A percentile compares a stretch with the other conserved stretches of the same genome.
These are phyloP conservation scores for Meriones unguiculatus DNA, from an alignment of 2,113 vertebrate genomes.

Conservation along the genomic window DNA sequence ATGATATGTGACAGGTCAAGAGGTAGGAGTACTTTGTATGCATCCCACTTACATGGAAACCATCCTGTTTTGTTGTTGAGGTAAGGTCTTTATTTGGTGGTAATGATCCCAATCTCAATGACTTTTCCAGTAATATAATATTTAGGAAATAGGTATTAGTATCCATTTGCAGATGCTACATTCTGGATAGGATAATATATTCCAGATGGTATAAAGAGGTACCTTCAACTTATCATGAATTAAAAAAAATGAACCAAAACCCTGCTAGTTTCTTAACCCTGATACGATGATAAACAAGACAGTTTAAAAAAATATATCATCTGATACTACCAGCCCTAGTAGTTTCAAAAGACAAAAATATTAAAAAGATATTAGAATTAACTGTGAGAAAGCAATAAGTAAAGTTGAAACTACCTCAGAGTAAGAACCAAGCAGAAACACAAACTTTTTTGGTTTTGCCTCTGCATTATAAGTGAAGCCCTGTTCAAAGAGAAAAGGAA, in stretches of 20 bases:
- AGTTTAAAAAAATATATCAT: neutral
- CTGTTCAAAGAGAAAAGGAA: neutral
- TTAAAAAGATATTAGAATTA: neutral
- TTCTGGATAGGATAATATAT: neutral
- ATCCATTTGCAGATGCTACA: neutral
- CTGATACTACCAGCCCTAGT: neutral
- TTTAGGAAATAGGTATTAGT: neutral
- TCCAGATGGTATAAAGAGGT: neutral
- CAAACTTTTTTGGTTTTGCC: neutral
- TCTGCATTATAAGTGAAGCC: neutral
- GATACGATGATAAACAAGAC: neutral
- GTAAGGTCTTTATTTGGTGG: neutral
- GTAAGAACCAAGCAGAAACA: neutral
- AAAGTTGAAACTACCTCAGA: neutral
- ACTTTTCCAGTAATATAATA: neutral
- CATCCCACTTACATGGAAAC: neutral
- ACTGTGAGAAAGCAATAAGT: neutral
- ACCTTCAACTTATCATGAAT: neutral
- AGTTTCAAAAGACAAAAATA: neutral
- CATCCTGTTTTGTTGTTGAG: neutral
- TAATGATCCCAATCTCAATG: neutral
- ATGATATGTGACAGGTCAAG: neutral
- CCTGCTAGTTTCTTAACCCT: neutral
- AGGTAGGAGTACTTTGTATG: neutral
- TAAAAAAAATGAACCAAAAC: neutral